Percentiles rank a stretch among this genome's conserved stretches.
Conservation (phyloP, 1,140 invertebrate species). For the Drosophila lacertosa region DNA sequence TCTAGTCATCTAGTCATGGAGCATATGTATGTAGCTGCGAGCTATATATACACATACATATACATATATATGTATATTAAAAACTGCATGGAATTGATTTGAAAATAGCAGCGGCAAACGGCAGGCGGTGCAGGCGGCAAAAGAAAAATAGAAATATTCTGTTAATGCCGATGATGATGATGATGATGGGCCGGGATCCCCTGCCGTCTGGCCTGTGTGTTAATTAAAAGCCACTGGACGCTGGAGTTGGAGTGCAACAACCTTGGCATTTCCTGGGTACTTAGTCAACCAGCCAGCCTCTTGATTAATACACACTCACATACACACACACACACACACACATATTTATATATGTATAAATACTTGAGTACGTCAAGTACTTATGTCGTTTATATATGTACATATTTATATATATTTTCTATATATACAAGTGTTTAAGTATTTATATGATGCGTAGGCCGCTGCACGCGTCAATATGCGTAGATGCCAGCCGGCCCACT, state of each 20-base stretch:
- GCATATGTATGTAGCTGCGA: constrained; percentile 35
- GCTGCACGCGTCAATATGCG: constrained; percentile 58
- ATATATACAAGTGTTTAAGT: constrained; percentile 17
- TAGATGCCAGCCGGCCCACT: constrained; percentile 24
- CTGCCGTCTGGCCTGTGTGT: constrained; percentile 65
- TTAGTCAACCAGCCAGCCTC: constrained; percentile 71
- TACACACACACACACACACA: constrained; percentile 3
- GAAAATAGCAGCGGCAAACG: constrained; percentile 63
- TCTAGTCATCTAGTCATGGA: constrained; percentile 12
- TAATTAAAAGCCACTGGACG: constrained; percentile 81
- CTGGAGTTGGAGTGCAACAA: constrained; percentile 76
- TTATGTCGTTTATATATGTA: constrained; percentile 1
- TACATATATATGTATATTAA: constrained; percentile 44
- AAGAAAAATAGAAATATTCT: constrained; percentile 49
- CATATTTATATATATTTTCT: constrained; percentile 11
- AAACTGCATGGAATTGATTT: constrained; percentile 81
- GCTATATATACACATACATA: constrained; percentile 2
- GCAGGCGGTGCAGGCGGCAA: constrained; percentile 18
- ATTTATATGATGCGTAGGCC: constrained; percentile 64
- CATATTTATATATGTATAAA: constrained; percentile 36
- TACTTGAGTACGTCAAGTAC: constrained; percentile 26
- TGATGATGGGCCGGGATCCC: constrained; percentile 30
- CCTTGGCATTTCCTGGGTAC: constrained; percentile 80
- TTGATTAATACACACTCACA: constrained; percentile 46
- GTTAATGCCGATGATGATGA: constrained; percentile 37